These are phyloP conservation scores for Anthonomus grandis DNA, from an alignment of 1,140 invertebrate species.

Conservation along the genomic window DNA sequence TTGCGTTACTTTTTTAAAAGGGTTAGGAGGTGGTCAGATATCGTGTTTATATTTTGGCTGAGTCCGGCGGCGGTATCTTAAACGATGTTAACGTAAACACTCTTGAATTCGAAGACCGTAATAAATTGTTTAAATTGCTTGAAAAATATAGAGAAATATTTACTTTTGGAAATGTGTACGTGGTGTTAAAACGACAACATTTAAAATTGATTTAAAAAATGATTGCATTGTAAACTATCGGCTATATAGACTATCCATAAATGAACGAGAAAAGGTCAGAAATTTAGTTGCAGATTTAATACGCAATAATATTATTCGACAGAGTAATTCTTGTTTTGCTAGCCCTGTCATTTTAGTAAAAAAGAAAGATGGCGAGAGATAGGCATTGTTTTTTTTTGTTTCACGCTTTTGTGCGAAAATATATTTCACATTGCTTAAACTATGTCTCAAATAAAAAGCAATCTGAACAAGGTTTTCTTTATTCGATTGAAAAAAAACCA, in stretches of 20 bases:
- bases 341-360: too few relatives aligned
- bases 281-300: slow-evolving; percentile 27
- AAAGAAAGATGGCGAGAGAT: slow-evolving; percentile 33
- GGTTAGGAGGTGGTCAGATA: neutral
- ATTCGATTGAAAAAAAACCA: too few relatives aligned
- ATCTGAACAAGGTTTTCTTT: too few relatives aligned
- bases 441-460: too few relatives aligned
- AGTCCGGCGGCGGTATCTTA: neutral
- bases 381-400: slow-evolving; percentile 38
- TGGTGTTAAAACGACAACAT: slow-evolving; percentile 1
- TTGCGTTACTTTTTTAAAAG: neutral
- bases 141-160: neutral
- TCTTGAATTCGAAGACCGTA: neutral
- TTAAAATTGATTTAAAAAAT: slow-evolving; percentile 1
- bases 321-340: too few relatives aligned
- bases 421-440: too few relatives aligned
- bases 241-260: slow-evolving; percentile 10
- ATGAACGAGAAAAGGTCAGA: slow-evolving; percentile 1
- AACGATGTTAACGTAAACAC: neutral
- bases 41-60: neutral
- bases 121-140: too few relatives aligned
- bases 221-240: neutral
- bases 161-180: neutral
- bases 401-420: too few relatives aligned
- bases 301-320: slow-evolving; percentile 30